Percentiles rank a stretch among this genome's conserved stretches.
These are phyloP conservation scores for Centruroides sculpturatus DNA, from an alignment of 1,140 invertebrate species.

Conservation along the genomic window DNA sequence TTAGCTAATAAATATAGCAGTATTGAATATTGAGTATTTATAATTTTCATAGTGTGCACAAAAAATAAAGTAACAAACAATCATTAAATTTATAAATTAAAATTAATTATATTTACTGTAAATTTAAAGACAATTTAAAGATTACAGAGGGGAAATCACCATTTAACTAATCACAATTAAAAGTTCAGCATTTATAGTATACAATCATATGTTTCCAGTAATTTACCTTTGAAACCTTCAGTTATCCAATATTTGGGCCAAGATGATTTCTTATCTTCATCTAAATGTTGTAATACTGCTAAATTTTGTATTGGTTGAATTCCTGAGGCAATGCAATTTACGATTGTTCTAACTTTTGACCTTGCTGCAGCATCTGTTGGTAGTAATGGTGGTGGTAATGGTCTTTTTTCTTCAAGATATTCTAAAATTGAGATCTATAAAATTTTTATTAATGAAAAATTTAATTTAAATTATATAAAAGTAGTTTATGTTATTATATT, in stretches of 20 bases:
- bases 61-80: too few species aligned
- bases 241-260: constrained; percentile 88
- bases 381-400: constrained; percentile 64
- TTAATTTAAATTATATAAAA: constrained; percentile 42
- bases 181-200: too few species aligned
- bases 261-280: constrained; percentile 33
- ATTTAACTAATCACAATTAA: too few species aligned
- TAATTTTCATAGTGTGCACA: too few species aligned
- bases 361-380: constrained; percentile 70
- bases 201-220: too few species aligned
- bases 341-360: constrained; percentile 62
- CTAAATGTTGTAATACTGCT: constrained; percentile 48
- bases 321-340: constrained; percentile 72
- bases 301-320: constrained; percentile 94
- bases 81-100: too few species aligned
- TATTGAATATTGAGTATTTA: too few species aligned
- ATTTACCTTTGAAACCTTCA: constrained; percentile 48
- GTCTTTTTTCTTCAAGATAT: constrained; percentile 83
- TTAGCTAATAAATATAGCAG: too few species aligned
- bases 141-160: too few species aligned
- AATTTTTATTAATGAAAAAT: constrained; percentile 22
- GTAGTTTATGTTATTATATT: too few species aligned
- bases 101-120: too few species aligned
- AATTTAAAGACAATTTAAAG: too few species aligned
- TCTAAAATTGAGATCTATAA: constrained; percentile 72